Evolutionary conservation across 2,797 vertebrate species (phyloP), one percentile per base, ranked within the genome.

Genomic region (Clarias fuscus): DNA sequence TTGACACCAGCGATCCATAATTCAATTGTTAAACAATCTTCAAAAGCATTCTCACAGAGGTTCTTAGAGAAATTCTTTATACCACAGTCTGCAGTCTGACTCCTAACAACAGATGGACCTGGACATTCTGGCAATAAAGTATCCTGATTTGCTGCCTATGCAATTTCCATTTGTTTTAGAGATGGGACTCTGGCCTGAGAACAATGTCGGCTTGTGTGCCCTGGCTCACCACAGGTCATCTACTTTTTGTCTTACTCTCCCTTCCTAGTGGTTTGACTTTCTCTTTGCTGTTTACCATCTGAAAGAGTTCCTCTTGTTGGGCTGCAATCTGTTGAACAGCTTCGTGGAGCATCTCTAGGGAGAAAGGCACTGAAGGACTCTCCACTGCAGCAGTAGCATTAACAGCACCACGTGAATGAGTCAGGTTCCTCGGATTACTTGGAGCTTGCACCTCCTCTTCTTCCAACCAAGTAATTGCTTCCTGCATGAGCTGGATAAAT

Each of bases 221-320:
- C 85, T 4, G 88, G 85, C 10, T 87, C 18, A 27, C 68, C 67
- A 86, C 87, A 87, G 0, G 75, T 84, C 43, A 86, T 27, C 40
- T 15, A 7, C 24, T 48, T 67, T 64, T 65, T 22, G 4, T 71
- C 18, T 37, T 71, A 3, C 33, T 10, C 17, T 71, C 22, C 37
- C 7, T 24, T 2, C 0, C 20, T 4, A 4, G 1, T 0, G 30
- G 20, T 56, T 43, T 67, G 0, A 13, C 33, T 37, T 43, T 43
- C 0, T 53, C 80, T 24, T 27, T 68, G 56, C 59, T n/a, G n/a
- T 65, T 15, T 1, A 86, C 33, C 1, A 80, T 43, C 27, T 73
- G 79, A 24, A 71, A 90, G 0, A 89, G 81, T 56, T 90, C 87
- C 27, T 90, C 87, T 6, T 87, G 87, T 3, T 81, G 8, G 4